These are phyloP conservation scores for Bugula neritina DNA, from an alignment of 2,888 invertebrate species.

Conservation along the genomic window DNA sequence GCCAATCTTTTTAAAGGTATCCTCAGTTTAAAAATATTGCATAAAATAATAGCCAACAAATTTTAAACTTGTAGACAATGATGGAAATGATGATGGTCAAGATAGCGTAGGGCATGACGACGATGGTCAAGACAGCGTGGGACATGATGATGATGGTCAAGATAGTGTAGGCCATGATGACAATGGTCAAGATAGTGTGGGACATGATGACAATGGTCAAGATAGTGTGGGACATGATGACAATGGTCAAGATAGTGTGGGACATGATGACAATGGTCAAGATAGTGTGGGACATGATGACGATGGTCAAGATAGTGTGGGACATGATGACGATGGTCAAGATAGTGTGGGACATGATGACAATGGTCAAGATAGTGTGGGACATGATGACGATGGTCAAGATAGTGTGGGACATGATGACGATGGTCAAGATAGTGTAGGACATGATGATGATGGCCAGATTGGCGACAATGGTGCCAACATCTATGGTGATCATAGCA, in stretches of 20 bases:
- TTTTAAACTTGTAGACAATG: not conserved
- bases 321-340: not conserved
- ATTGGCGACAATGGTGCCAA: slow-evolving; percentile 9
- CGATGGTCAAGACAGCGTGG: slow-evolving; percentile 4
- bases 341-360: not conserved
- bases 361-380: not conserved
- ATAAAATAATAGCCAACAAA: too few species aligned
- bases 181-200: not conserved
- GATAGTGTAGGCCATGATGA: not conserved
- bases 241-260: not conserved
- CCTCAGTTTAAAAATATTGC: too few species aligned
- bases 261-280: not conserved
- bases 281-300: slow-evolving; percentile 24
- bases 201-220: not conserved
- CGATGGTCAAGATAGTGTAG: slow-evolving; percentile 1
- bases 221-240: not conserved
- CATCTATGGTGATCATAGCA: not conserved
- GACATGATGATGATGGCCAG: not conserved
- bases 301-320: not conserved
- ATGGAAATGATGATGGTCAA: slow-evolving; percentile 6
- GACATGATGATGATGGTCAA: not conserved
- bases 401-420: not conserved
- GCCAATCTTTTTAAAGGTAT: too few species aligned
- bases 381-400: not conserved
- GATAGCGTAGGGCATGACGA: slow-evolving; percentile 1